Conservation (phyloP, 2,888 invertebrate genomes). For the Apotomis turbidana region DNA sequence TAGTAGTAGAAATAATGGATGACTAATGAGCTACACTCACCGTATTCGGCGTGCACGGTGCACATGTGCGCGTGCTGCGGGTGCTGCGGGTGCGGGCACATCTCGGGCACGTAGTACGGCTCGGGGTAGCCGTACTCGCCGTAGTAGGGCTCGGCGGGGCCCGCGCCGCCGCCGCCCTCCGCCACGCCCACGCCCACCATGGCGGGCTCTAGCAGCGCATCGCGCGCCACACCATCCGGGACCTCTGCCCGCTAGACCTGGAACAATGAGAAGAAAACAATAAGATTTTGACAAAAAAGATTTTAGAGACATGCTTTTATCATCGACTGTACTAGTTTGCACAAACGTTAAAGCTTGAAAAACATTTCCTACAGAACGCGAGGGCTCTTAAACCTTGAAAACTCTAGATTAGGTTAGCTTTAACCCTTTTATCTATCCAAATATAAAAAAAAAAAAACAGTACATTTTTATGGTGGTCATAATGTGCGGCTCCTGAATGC, state of each 20-base stretch:
- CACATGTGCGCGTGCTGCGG: constrained; percentile 86
- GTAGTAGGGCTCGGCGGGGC: constrained; percentile 72
- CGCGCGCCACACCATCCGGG: constrained; percentile 67
- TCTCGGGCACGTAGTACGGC: constrained; percentile 83
- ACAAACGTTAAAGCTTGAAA: too few species aligned
- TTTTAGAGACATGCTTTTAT: too few species aligned
- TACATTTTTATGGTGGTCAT: too few species aligned
- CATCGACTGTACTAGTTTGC: too few species aligned
- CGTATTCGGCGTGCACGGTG: constrained; percentile 89
- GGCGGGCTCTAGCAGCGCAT: constrained; percentile 72
- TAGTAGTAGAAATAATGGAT: too few species aligned
- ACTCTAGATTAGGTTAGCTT: too few species aligned
- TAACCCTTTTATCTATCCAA: too few species aligned
- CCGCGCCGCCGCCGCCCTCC: constrained; percentile 70
- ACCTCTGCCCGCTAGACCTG: constrained; percentile 47
- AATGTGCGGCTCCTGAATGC: too few species aligned
- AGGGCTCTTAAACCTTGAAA: too few species aligned
- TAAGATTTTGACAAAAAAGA: too few species aligned
- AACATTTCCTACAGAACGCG: too few species aligned
- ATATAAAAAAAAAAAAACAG: too few species aligned
- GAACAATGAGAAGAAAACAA: neutral
- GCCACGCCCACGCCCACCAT: constrained; percentile 81
- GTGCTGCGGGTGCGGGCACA: constrained; percentile 86
- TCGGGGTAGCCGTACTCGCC: constrained; percentile 85
- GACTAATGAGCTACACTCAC: constrained; percentile 72